Conservation (phyloP, 1,140 invertebrate genomes). For the Aphelinus atriplicis region DNA sequence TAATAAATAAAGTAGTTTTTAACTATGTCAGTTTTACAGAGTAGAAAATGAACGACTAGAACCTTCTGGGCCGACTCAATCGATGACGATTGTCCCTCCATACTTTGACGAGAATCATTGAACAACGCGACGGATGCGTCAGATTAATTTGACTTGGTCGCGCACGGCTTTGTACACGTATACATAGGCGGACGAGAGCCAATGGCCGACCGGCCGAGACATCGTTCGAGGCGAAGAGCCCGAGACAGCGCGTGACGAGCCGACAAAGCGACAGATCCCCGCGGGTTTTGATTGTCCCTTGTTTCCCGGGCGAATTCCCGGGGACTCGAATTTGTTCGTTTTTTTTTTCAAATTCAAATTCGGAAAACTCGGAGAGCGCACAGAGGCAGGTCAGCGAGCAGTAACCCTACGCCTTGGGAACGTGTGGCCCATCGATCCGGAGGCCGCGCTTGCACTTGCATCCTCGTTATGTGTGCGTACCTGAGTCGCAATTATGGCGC, state of each 20-base stretch:
- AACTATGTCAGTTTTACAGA: too few species aligned
- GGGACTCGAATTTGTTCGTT: too few species aligned
- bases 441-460: conserved; percentile 25
- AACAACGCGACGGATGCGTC: too few species aligned
- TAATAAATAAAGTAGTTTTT: too few species aligned
- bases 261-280: conserved; percentile 56
- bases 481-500: conserved; percentile 41
- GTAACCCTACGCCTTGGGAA: conserved; percentile 67
- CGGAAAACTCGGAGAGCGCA: conserved; percentile 44
- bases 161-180: too few species aligned
- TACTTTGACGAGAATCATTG: too few species aligned
- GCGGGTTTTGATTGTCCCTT: conserved; percentile 62
- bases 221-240: conserved; percentile 2
- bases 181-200: too few species aligned
- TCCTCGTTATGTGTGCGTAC: conserved; percentile 40
- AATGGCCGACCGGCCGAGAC: too few species aligned
- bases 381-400: background rate
- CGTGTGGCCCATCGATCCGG: conserved; percentile 23
- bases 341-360: conserved; percentile 55
- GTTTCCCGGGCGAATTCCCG: conserved; percentile 50
- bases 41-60: too few species aligned
- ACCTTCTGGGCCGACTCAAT: too few species aligned
- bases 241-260: conserved; percentile 46
- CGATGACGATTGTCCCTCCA: too few species aligned
- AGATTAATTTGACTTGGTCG: too few species aligned